Base-by-base conservation (phyloP, 2,888 invertebrate genomes). In the Augochlorella aurata region DNA sequence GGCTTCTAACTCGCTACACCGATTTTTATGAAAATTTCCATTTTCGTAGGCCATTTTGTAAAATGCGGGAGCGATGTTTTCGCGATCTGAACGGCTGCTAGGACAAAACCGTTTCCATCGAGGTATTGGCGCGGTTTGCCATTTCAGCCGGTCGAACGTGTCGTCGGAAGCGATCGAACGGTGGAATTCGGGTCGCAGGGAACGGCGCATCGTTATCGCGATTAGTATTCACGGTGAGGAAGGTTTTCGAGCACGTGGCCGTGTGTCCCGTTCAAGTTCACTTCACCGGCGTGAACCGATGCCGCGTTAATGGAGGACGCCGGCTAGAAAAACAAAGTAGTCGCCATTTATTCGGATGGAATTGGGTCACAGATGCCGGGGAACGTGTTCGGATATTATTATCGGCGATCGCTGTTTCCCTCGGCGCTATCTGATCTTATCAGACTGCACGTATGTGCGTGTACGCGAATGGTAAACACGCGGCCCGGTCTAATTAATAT, bases 301-400 rank as follows among this genome's bases (percentile, higher is more conserved):
- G 50, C 50, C 5, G 16, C 50, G 50, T 50, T 18, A 38, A 38
- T 38, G 38, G 38, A 5, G 38, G 38, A 38, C 38, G 38, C 38
- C 38, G 38, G 73, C 38, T 61, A 75, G 63, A 78, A 68, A 75
- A 29, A 69, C 45, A 63, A 63, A 38, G 61, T 52, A 38, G 38
- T 38, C 69, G 38, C 52, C 38, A 7, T 75, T 52, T 70, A 66
- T 58, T 76, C 14, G 3, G n/a, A 16, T 1, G 45, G 63, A 82
- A 77, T 71, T 74, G 29, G 81, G 81, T 81, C 81, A 65, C 81
- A 65, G 49, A 68, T 81, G 82, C 50, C 16, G 29, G 29, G 49
- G 45, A 72, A 58, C 68, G 50, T 44, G 63, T 77, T 54, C 18
- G 63, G 71, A 68, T 68, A 61, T 81, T 70, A 78, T 74, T 78